Conservation (phyloP, 2,888 invertebrate species). For the Drymonia ruficornis region DNA sequence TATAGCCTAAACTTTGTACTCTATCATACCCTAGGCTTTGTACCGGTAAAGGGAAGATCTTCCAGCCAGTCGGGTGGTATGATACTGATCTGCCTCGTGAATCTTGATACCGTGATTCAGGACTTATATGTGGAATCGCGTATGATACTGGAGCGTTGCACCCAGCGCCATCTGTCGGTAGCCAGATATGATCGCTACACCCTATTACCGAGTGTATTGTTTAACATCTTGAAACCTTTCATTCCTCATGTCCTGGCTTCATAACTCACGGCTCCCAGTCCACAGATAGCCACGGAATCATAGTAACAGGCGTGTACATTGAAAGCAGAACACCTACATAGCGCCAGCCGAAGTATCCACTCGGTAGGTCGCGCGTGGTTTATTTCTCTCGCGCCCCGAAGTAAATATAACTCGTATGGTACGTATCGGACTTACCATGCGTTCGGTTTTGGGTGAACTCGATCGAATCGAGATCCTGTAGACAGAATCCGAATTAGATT, state of each 20-base stretch:
- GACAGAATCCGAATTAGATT: background rate
- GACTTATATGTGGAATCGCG: too few relatives aligned
- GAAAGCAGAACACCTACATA: conserved; percentile 49
- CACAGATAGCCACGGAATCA: conserved; percentile 7
- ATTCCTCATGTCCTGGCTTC: background rate
- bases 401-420: conserved; percentile 77
- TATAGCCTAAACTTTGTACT: too few relatives aligned
- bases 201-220: background rate
- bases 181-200: too few relatives aligned
- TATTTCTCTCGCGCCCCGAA: conserved; percentile 76
- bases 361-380: conserved; percentile 64
- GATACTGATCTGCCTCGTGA: too few relatives aligned
- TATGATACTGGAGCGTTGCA: too few relatives aligned
- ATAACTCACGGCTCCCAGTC: background rate
- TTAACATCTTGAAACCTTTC: background rate
- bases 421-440: conserved; percentile 43
- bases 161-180: too few relatives aligned
- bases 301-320: conserved; percentile 9
- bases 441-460: conserved; percentile 15
- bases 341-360: conserved; percentile 51
- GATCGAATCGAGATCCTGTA: conserved; percentile 12
- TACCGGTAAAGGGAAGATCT: too few relatives aligned
- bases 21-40: too few relatives aligned
- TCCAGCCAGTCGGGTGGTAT: too few relatives aligned
- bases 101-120: too few relatives aligned